Conservation (phyloP, 2,888 invertebrate genomes). For the Pyrocoelia pectoralis region DNA sequence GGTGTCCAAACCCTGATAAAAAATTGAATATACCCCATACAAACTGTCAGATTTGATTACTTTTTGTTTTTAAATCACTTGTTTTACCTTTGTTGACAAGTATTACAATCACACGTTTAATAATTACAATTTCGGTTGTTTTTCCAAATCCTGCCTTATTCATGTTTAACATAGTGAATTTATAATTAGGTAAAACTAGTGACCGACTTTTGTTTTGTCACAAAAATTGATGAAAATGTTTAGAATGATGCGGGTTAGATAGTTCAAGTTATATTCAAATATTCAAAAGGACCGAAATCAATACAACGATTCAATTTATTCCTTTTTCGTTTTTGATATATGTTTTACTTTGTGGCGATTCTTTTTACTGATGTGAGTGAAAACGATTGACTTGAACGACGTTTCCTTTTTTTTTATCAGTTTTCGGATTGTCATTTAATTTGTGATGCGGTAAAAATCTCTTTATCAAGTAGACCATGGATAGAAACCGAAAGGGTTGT, state of each 20-base stretch:
- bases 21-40: constrained; percentile 17
- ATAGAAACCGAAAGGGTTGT: background rate
- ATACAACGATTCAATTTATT: constrained; percentile 21
- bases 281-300: constrained; percentile 16
- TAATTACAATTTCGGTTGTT: background rate
- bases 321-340: constrained; percentile 14
- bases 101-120: constrained; percentile 9
- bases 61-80: constrained; percentile 9
- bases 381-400: constrained; percentile 12
- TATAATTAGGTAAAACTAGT: background rate
- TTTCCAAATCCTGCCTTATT: background rate
- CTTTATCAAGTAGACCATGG: no score
- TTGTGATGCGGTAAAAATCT: background rate
- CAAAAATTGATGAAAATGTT: constrained; percentile 5
- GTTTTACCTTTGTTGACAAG: constrained; percentile 9
- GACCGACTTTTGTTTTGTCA: constrained; percentile 8
- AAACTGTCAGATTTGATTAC: constrained; percentile 17
- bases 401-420: constrained; percentile 2
- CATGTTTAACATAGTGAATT: background rate
- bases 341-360: constrained; percentile 19
- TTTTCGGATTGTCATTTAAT: background rate
- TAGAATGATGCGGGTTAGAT: constrained; percentile 13
- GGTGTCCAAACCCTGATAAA: constrained; percentile 15
- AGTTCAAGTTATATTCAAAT: constrained; percentile 13
- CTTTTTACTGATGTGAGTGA: constrained; percentile 9